Conservation (phyloP, 2,113 vertebrate species). For the Scalopus aquaticus region DNA sequence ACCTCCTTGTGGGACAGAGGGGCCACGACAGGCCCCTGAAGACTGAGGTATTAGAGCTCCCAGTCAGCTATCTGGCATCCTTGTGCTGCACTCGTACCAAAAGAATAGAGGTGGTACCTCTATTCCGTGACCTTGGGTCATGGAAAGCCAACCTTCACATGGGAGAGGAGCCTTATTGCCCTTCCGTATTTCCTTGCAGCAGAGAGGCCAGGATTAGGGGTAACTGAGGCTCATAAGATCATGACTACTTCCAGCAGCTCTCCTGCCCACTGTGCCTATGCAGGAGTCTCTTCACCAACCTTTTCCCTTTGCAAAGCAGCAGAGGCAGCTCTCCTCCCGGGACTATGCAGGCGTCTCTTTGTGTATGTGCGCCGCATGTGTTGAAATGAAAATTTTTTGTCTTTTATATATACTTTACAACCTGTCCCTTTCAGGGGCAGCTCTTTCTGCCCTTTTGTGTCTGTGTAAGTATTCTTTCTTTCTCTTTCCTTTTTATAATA, state of each 20-base stretch:
- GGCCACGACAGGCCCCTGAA: neutral
- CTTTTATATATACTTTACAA: too few species aligned
- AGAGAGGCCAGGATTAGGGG: neutral
- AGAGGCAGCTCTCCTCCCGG: too few species aligned
- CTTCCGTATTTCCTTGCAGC: neutral
- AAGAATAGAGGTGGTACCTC: neutral
- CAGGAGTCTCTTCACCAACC: too few species aligned
- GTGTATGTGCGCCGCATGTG: too few species aligned
- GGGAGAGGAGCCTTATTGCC: neutral
- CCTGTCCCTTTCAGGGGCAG: too few species aligned
- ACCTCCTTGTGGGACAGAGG: rapidly evolving
- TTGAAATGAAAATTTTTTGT: too few species aligned
- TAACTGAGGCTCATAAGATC: neutral
- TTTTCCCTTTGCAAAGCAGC: too few species aligned
- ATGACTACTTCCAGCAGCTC: neutral
- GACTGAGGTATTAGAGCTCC: rapidly evolving
- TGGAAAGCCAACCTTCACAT: neutral
- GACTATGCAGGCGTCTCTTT: too few species aligned
- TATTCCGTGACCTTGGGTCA: neutral
- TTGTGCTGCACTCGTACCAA: neutral
- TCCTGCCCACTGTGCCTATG: too few species aligned
- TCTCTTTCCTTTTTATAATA: too few species aligned
- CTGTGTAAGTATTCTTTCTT: too few species aligned
- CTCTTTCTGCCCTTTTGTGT: too few species aligned
- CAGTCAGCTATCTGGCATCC: neutral